Base-by-base conservation (phyloP, 2,888 invertebrate species). In the Mystacides longicornis region DNA sequence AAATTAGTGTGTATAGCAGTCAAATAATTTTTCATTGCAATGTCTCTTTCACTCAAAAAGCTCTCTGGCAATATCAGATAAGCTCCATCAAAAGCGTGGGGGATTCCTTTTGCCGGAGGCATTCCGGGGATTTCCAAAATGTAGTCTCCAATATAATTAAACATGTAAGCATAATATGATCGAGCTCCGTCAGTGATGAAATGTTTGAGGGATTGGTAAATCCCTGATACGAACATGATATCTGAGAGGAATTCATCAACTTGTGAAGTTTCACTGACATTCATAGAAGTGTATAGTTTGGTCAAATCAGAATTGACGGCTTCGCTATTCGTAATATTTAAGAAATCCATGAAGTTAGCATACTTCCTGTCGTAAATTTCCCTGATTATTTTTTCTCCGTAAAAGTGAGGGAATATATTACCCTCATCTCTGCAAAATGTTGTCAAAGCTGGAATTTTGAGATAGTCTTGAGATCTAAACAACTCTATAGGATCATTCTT, bases 1-100 rank as follows among this genome's bases (percentile, higher is more conserved):
- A 85, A 85, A 63, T 84, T 82, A 0, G 81, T 77, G 83, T 85
- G 83, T 68, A 83, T 68, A 19, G 70, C 66, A n/a, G 75, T 70
- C 64, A 83, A 68, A 22, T 71, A 69, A 21, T 73, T 67, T 3
- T 75, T 68, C 7, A 80, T 70, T 20, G 3, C 16, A 14, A 37
- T 3, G 14, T 37, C 37, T 37, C 16, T 16, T 3, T 37, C 37
- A 37, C n/a, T n/a, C 37, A 37, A 7, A 70, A 55, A 61, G 74
- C 76, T 2, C 65, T 67, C 23, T 68, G 65, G 14, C 3, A 7
- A 37, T 3, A 37, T 37, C 7, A 37, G 37, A 14, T 37, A 37
- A 14, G 37, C 14, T 16, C 14, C 16, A 16, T 37, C 37, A 37
- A 37, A 4, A 7, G 37, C 3, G 14, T 37, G 37, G 3, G 37